These are phyloP conservation scores for Epinephelus lanceolatus DNA, from an alignment of 2,113 vertebrate species.

Conservation along the genomic window DNA sequence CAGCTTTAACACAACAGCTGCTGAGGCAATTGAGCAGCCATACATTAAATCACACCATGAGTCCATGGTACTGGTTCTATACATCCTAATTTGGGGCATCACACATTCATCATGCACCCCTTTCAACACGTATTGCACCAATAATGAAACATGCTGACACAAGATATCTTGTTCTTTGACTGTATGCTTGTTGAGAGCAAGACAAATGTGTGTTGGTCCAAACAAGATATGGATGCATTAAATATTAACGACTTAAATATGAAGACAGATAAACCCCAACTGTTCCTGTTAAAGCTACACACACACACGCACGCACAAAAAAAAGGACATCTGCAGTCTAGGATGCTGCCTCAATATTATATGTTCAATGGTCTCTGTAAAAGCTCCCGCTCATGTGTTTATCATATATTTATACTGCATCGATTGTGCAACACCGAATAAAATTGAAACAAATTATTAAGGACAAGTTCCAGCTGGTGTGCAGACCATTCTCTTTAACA, in stretches of 20 bases:
- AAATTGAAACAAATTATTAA: neutral
- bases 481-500: neutral
- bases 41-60: neutral
- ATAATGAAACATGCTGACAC: neutral
- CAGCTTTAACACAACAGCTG: conserved; percentile 35
- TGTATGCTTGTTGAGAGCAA: neutral
- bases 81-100: neutral
- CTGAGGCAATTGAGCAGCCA: neutral
- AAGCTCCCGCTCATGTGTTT: neutral
- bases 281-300: neutral
- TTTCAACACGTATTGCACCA: neutral
- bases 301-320: accelerated
- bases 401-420: neutral
- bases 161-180: neutral
- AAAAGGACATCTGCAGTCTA: neutral
- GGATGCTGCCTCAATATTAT: neutral
- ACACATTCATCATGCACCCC: neutral
- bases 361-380: neutral
- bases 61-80: neutral
- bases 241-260: neutral
- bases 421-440: neutral
- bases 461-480: neutral
- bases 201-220: neutral
- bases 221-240: neutral
- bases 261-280: neutral